Conservation (phyloP, 2,797 vertebrate genomes). For the Astyanax mexicanus region DNA sequence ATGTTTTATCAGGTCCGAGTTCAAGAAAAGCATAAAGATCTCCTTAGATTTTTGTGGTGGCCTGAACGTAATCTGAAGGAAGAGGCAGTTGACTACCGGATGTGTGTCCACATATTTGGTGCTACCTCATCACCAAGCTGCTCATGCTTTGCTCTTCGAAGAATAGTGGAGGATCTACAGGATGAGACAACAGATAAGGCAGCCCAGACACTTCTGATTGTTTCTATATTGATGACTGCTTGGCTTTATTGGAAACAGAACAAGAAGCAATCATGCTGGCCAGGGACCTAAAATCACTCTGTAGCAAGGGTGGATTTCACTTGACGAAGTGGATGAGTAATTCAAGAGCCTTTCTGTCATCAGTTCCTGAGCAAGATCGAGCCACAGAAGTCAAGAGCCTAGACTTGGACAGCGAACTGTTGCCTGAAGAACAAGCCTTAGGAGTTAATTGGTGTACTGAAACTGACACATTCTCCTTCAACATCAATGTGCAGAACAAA, state of each 20-base stretch:
- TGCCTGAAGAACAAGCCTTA: slow-evolving; percentile 11
- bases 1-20: slow-evolving; percentile 23
- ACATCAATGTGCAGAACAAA: slow-evolving; percentile 13
- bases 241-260: slow-evolving; percentile 2
- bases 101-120: slow-evolving; percentile 15
- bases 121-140: slow-evolving; percentile 16
- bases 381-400: slow-evolving; percentile 27
- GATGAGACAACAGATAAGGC: slow-evolving; percentile 16
- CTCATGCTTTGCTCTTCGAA: slow-evolving; percentile 17
- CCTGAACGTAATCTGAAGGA: neutral
- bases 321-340: slow-evolving; percentile 29
- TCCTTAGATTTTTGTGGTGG: neutral
- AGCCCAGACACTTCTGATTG: too few relatives aligned
- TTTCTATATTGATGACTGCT: too few relatives aligned
- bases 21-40: slow-evolving; percentile 12
- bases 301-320: slow-evolving; percentile 8
- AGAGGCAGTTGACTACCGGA: slow-evolving; percentile 8
- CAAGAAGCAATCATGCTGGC: neutral
- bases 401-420: neutral
- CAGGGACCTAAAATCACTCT: neutral
- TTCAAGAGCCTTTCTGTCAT: neutral
- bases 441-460: slow-evolving; percentile 18
- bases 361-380: slow-evolving; percentile 1
- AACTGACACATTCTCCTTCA: slow-evolving; percentile 22
- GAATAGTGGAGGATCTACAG: slow-evolving; percentile 14